These are phyloP conservation scores for Pygocentrus nattereri DNA, from an alignment of 2,797 vertebrate species.

Conservation along the genomic window DNA sequence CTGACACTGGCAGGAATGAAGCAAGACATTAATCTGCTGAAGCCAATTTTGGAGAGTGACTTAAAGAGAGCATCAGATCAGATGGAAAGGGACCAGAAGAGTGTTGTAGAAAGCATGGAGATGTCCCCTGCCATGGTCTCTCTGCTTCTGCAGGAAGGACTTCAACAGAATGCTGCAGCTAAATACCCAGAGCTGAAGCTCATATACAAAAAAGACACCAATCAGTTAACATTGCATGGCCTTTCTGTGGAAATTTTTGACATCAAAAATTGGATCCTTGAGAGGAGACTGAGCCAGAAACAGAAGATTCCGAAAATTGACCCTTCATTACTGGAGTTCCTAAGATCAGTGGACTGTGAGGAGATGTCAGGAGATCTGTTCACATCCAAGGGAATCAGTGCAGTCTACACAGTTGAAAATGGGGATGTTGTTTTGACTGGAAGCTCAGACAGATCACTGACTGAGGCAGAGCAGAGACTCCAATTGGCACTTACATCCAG, in stretches of 20 bases:
- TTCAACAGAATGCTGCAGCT: conserved; percentile 57
- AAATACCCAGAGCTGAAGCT: conserved; percentile 72
- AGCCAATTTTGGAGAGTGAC: conserved; percentile 66
- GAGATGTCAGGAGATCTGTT: conserved; percentile 80
- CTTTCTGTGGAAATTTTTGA: conserved; percentile 72
- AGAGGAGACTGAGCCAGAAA: conserved; percentile 66
- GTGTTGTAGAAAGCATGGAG: conserved; percentile 63
- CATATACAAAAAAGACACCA: conserved; percentile 63
- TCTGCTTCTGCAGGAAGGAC: conserved; percentile 74
- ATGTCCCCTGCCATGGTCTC: conserved; percentile 70
- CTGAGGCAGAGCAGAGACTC: conserved; percentile 77
- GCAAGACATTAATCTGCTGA: conserved; percentile 66
- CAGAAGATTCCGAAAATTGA: conserved; percentile 63
- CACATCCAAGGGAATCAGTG: conserved; percentile 72
- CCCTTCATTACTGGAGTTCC: conserved; percentile 73
- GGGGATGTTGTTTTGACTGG: conserved; percentile 71
- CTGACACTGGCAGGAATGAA: conserved; percentile 77
- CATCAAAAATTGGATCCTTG: conserved; percentile 78
- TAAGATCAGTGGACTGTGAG: conserved; percentile 70
- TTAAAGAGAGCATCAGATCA: conserved; percentile 63
- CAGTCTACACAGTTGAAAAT: conserved; percentile 72
- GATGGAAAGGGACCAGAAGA: conserved; percentile 74
- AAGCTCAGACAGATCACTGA: conserved; percentile 64
- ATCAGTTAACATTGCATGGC: conserved; percentile 76
- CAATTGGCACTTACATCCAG: conserved; percentile 59